phyloP scores from a whole-genome alignment of 2,888 invertebrate genomes.

The Oligia latruncula region DNA sequence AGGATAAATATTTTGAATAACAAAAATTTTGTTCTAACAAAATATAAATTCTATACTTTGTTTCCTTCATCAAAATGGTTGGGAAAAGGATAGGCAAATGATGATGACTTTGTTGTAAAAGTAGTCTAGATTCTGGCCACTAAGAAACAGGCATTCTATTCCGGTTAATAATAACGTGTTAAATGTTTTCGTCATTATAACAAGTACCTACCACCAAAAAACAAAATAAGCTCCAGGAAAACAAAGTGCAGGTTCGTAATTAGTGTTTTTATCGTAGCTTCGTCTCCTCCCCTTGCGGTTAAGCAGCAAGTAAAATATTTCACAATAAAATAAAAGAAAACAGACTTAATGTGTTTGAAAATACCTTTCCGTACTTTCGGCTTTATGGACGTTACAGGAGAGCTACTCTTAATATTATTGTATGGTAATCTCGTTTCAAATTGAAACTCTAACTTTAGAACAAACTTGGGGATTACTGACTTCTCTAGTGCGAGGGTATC shows the following conservation, averaged over 20 bases:
- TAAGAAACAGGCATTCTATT: not conserved
- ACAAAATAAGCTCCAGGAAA: slow-evolving; percentile 61
- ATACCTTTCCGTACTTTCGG: slow-evolving; percentile 46
- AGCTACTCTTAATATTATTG: slow-evolving; percentile 62
- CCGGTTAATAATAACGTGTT: slow-evolving; percentile 25
- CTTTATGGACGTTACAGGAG: slow-evolving; percentile 39
- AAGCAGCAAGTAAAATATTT: slow-evolving; percentile 70
- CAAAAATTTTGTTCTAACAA: not conserved
- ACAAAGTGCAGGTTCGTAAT: slow-evolving; percentile 71
- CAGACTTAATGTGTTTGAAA: slow-evolving; percentile 59
- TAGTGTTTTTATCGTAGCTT: slow-evolving; percentile 74
- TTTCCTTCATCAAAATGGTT: not conserved
- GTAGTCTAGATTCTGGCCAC: not conserved
- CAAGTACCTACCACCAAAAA: slow-evolving; percentile 53
- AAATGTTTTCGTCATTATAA: slow-evolving; percentile 58
- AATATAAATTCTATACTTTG: not conserved
- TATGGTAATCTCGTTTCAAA: slow-evolving; percentile 65
- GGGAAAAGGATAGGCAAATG: not conserved
- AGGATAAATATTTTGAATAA: not conserved
- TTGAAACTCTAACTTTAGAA: slow-evolving; percentile 64
- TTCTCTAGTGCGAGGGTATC: slow-evolving; percentile 52
- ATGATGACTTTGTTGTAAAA: not conserved
- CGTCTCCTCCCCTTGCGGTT: slow-evolving; percentile 67
- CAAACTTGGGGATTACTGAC: slow-evolving; percentile 61
- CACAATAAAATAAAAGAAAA: slow-evolving; percentile 68